phyloP scores from a whole-genome alignment of 2,113 vertebrate genomes.

The Psilopsiagon aurifrons region DNA sequence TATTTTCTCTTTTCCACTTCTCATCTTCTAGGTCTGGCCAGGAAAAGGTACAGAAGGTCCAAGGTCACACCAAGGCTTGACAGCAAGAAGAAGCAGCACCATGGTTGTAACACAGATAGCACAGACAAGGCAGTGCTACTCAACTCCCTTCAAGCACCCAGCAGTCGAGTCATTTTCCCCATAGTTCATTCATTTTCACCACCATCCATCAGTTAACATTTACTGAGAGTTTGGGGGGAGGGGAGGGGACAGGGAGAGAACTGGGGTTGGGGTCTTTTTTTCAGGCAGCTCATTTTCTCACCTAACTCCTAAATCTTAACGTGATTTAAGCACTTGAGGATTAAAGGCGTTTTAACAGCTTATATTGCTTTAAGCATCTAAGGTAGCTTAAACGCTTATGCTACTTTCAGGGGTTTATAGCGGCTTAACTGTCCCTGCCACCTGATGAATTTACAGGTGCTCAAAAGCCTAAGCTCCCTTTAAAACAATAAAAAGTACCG shows the following conservation, averaged over 20 bases:
- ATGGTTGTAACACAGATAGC: fast-evolving
- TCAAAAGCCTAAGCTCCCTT: background rate
- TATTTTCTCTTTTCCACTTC: background rate
- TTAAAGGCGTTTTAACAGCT: constrained; percentile 5
- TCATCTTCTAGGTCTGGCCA: background rate
- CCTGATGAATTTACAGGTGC: background rate
- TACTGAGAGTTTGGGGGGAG: background rate
- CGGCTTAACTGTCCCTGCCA: background rate
- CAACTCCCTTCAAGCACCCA: background rate
- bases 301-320: background rate
- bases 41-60: background rate
- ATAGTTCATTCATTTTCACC: background rate
- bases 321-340: background rate
- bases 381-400: background rate
- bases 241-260: fast-evolving
- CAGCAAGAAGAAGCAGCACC: background rate
- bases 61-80: background rate
- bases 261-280: background rate
- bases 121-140: background rate
- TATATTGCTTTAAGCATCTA: background rate
- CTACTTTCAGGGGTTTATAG: background rate
- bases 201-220: background rate
- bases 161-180: fast-evolving
- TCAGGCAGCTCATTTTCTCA: background rate
- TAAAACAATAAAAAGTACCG: background rate